phyloP scores from a whole-genome alignment of 2,888 invertebrate species.

The Agonum fuliginosum region DNA sequence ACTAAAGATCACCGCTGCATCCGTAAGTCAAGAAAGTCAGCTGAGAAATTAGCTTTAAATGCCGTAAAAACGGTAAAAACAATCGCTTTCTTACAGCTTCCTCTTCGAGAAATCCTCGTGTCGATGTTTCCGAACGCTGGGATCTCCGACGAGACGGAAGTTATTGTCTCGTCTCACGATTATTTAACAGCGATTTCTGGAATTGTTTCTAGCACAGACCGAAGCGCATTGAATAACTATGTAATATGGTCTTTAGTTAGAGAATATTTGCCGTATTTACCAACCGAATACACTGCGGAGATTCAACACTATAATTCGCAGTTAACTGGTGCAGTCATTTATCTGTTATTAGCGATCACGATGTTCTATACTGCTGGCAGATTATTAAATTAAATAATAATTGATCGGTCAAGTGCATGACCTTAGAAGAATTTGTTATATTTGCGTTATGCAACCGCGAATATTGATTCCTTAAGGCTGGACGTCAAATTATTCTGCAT shows the following conservation, averaged over 20 bases:
- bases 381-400: conserved; percentile 10
- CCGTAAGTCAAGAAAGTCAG: conserved; percentile 68
- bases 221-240: conserved; percentile 76
- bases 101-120: conserved; percentile 72
- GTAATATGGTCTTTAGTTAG: conserved; percentile 76
- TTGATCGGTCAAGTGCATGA: conserved; percentile 1
- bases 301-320: conserved; percentile 67
- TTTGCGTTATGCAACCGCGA: background rate
- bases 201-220: conserved; percentile 74
- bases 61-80: conserved; percentile 4
- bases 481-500: no score
- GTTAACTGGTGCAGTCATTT: conserved; percentile 66
- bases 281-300: conserved; percentile 69
- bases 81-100: conserved; percentile 69
- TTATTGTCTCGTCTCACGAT: conserved; percentile 74
- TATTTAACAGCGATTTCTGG: conserved; percentile 75
- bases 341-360: conserved; percentile 3
- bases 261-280: conserved; percentile 75
- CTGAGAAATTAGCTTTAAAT: background rate
- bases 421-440: background rate
- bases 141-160: conserved; percentile 74
- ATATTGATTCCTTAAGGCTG: background rate
- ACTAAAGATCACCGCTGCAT: conserved; percentile 71
- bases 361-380: conserved; percentile 5
- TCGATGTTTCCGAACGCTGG: conserved; percentile 73